Evolutionary conservation across 2,797 vertebrate species (phyloP).

Genomic region (Linurgus olivaceus): DNA sequence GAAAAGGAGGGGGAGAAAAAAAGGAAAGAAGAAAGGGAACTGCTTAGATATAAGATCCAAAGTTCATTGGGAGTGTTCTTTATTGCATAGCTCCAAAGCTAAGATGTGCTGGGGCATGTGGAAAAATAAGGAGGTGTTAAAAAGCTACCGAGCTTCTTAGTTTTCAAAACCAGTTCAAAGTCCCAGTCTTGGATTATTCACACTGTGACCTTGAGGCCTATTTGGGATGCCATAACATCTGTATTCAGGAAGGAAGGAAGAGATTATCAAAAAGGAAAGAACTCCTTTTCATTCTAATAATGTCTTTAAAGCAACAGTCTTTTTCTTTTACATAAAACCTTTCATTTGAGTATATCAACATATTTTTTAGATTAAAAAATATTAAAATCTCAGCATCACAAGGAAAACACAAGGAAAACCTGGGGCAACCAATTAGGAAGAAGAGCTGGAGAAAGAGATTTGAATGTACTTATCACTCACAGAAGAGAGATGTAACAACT

Average conservation of each 20-base stretch:
- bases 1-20: rapidly evolving
- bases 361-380: background rate
- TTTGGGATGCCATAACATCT: slow-evolving; percentile 1
- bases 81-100: slow-evolving; percentile 15
- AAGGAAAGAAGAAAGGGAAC: background rate
- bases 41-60: slow-evolving; percentile 13
- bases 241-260: slow-evolving; percentile 42
- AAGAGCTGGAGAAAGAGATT: background rate
- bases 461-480: background rate
- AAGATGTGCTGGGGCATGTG: slow-evolving; percentile 33
- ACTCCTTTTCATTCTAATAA: background rate
- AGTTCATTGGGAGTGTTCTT: slow-evolving; percentile 27
- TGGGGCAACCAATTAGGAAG: background rate
- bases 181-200: background rate
- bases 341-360: background rate
- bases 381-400: background rate
- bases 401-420: background rate
- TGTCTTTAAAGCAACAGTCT: background rate
- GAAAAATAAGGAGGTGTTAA: slow-evolving; percentile 21
- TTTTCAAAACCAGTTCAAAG: slow-evolving; percentile 53
- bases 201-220: slow-evolving; percentile 6
- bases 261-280: background rate
- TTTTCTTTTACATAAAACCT: background rate
- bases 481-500: background rate
- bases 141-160: background rate